Evolutionary conservation across 2,113 vertebrate species (phyloP), one percentile per base, ranked within the genome.

Genomic region (Dunckerocampus dactyliophorus): DNA sequence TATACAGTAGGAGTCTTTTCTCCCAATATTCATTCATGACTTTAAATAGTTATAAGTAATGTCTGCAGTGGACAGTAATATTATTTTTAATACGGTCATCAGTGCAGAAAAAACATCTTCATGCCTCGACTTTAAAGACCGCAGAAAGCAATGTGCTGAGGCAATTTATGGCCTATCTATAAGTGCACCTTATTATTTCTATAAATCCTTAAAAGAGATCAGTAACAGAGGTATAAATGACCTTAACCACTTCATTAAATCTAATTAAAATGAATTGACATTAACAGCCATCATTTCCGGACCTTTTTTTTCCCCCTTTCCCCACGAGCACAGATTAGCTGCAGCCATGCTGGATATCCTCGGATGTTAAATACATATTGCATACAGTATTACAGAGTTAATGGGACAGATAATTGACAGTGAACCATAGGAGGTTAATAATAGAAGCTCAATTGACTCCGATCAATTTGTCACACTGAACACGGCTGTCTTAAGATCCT

Each of bases 381-480:
- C 72, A 62, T 85, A 89, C 89, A 89, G 81, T 87, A 85, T 89
- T 88, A 88, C 84, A 67, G 85, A 88, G 90, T 90, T 92, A 92
- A 92, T 92, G 90, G 89, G 81, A 90, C 86, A 90, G 84, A 90
- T 91, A 89, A 91, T 92, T 88, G 89, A 89, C 88, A 88, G 78
- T 83, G 81, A 89, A 84, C 88, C 90, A 88, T 89, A 86, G 88
- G 88, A 88, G 84, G 88, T 90, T 92, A 91, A 90, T 88, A 88
- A 90, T 86, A 87, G 86, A 85, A 86, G 81, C 89, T 85, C 89
- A 90, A 90, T 85, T 87, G 85, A 88, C 86, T 90, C 76, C 80
- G 88, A 86, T 89, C 86, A 87, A 80, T 91, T 90, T 84, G 76
- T 88, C 85, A 88, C 82, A 79, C 75, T 55, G 72, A 85, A 76